Base-by-base conservation (phyloP, 2,797 vertebrate genomes). In the Ceyx erithaca region DNA sequence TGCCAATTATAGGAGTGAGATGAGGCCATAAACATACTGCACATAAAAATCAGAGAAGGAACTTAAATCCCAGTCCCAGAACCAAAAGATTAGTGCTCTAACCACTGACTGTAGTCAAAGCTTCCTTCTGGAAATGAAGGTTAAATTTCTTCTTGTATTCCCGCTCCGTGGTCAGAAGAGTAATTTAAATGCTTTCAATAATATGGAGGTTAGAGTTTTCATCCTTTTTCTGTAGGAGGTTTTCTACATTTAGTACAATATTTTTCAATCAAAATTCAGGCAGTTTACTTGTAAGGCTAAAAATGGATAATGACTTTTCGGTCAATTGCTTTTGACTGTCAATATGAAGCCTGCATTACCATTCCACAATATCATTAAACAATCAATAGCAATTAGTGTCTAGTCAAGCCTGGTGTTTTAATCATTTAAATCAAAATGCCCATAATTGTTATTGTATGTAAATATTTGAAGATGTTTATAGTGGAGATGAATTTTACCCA, bases 341-440 rank as follows among this genome's bases (percentile, higher is more conserved):
- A 95, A 96, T 97, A 96, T 94, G 94, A 96, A 97, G 95, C 90
- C 94, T 85, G 90, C 95, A 94, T 96, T 95, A 86, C 90, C 86
- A 95, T 95, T 95, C 93, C 89, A 95, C 96, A 93, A 95, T 97
- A 97, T 97, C 95, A 97, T 97, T 96, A 97, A 95, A 93, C 92
- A 96, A 97, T 97, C 96, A 97, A 97, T 97, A 97, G 95, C 96
- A 97, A 97, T 97, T 97, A 97, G 96, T 95, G 94, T 95, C 95
- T 96, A 96, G 94, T 96, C 94, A 96, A 96, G 95, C 95, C 87
- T 94, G 85, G 93, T 96, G 93, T 97, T 97, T 97, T 97, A 96
- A 96, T 96, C 96, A 95, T 95, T 97, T 94, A 89, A 95, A 97
- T 96, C 96, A 97, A 97, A 96, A 96, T 87, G 84, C 84, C 93